Base-by-base conservation (phyloP, 2,113 vertebrate species). In the Mungos mungo region DNA sequence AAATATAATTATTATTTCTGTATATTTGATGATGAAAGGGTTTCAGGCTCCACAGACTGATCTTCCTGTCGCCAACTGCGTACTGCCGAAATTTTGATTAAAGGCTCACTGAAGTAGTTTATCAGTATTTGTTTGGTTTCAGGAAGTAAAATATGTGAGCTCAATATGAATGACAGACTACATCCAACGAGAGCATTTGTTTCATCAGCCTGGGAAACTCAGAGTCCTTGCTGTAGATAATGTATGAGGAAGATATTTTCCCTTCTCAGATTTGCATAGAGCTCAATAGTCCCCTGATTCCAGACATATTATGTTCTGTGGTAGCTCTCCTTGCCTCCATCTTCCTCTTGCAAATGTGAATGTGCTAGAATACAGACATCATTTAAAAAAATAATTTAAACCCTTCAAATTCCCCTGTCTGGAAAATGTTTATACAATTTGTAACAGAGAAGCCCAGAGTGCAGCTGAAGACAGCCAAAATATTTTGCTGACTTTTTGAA, bases 71-170 rank as follows among this genome's bases (percentile, higher is more conserved):
- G 77, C 93, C 2, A 1, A 97, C 92, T 97, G 95, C n/a, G 68
- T 96, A 91, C 96, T 98, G 96, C 93, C 72, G 93, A 98, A 97
- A 97, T 96, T 97, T 98, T 97, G 98, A 96, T 98, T 97, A 98
- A 98, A 98, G 96, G 86, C 97, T 97, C 93, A 47, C 69, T 95
- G 98, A 96, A 98, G 88, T 98, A 97, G 98, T 98, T 98, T 97
- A 97, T 98, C 98, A 97, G 96, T 91, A 97, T 98, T 97, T 98
- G 96, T 98, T 98, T 98, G 93, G 97, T 98, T 97, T 96, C 88
- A 95, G 97, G 92, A 98, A 98, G 98, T 97, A 98, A 98, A 98
- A 97, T 96, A 96, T 96, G 97, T 98, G 65, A 95, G 92, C 87
- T 98, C 98, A 96, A 95, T 89, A 25, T 98, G 96, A 98, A 96